Evolutionary conservation across 2,113 vertebrate genomes (phyloP), one percentile per base, ranked within the genome.

Genomic region (Dryoscopus gambensis): DNA sequence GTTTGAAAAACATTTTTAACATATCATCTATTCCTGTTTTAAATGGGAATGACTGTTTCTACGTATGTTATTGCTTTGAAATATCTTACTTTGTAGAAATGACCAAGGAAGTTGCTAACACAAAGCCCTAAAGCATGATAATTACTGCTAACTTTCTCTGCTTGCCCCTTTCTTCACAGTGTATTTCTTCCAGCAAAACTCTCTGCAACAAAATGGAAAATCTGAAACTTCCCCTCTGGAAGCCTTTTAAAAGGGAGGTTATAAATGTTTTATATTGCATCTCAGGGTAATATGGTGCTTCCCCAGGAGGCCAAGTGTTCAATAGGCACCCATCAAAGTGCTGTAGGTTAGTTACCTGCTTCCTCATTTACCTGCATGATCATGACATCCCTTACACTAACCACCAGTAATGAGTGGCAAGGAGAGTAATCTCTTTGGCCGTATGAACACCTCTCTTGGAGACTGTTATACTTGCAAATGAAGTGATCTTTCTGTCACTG

Each of bases 201-300:
- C 50, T 71, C 62, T 42, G 49, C 52, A 71, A 56, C 49, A 80
- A 89, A 93, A 92, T 28, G 23, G 57, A 96, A 92, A 93, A 69
- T 30, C 27, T 95, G 89, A 94, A 96, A 80, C 80, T 83, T 85
- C 70, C 42, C 88, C 84, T 74, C 49, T 73, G 62, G 62, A 95
- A 91, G 65, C 62, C 65, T 96, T 89, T 95, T 89, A 75, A 93
- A 95, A 87, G 56, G 25, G 17, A 95, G 25, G 39, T 52, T 96
- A 92, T 91, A 91, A 88, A 90, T 91, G 84, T 95, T 95, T 96
- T 75, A 91, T 74, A 68, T 74, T 49, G 55, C 76, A 94, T 93
- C 65, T 85, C 88, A 81, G 70, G 78, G 64, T 62, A 82, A 90
- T 91, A 40, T 57, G 37, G 71, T 82, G 42, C 49, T 94, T 94